Conservation (phyloP, 2,113 vertebrate genomes). For the Spea bombifrons region DNA sequence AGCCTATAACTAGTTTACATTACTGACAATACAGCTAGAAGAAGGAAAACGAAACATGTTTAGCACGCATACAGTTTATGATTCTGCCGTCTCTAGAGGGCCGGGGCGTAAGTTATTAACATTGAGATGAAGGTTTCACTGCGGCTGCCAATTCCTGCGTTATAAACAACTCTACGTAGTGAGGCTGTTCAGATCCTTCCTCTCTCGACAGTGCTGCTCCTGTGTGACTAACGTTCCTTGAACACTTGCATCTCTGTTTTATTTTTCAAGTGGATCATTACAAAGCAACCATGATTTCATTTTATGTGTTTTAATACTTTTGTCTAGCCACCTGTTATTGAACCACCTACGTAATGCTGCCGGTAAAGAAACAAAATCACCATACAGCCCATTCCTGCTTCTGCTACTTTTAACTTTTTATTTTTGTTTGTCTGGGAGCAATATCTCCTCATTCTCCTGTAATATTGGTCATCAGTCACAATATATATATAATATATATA, state of each 20-base stretch:
- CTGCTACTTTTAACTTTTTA: too few species aligned
- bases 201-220: not conserved
- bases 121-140: constrained; percentile 10
- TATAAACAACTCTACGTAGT: constrained; percentile 22
- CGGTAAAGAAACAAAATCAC: not conserved
- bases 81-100: not conserved
- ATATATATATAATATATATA: too few species aligned
- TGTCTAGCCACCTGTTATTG: constrained; percentile 12
- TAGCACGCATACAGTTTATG: constrained; percentile 3
- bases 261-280: constrained; percentile 8
- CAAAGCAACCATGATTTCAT: constrained; percentile 12
- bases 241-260: constrained; percentile 4
- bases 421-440: too few species aligned
- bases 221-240: constrained; percentile 33
- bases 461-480: too few species aligned
- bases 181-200: not conserved
- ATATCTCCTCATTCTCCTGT: too few species aligned
- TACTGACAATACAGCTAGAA: not conserved
- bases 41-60: not conserved
- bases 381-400: too few species aligned
- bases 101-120: constrained; percentile 20
- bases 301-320: not conserved
- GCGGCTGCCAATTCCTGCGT: constrained; percentile 5
- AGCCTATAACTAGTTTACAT: not conserved
- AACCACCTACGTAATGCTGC: not conserved